Evolutionary conservation across 2,113 vertebrate species (phyloP).

Genomic region (Heterotis niloticus): DNA sequence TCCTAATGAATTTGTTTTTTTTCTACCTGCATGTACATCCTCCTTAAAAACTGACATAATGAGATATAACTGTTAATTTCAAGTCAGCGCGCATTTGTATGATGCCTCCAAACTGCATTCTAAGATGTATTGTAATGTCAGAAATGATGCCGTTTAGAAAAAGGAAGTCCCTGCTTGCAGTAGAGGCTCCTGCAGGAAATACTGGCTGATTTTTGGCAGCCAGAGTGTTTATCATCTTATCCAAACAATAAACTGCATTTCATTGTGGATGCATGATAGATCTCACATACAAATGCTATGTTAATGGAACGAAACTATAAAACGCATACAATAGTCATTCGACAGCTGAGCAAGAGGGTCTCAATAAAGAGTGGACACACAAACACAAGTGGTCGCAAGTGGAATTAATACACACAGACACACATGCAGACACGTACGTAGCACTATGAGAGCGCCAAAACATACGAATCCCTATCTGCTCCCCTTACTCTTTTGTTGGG

Average conservation of each 20-base stretch:
- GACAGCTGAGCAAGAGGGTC: not conserved
- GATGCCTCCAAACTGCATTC: too few species aligned
- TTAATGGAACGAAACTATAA: not conserved
- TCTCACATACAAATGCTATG: not conserved
- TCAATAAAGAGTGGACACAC: not conserved
- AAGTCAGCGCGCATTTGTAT: too few species aligned
- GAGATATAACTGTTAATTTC: too few species aligned
- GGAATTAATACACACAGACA: not conserved
- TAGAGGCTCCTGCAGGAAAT: not conserved
- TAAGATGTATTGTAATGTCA: too few species aligned
- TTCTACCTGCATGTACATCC: too few species aligned
- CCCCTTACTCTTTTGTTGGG: too few species aligned
- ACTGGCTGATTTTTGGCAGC: too few species aligned
- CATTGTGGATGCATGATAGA: not conserved
- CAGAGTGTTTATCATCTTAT: not conserved
- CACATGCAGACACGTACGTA: conserved; percentile 34
- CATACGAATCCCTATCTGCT: too few species aligned
- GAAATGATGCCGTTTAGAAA: not conserved
- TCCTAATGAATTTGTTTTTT: too few species aligned
- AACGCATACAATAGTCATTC: not conserved
- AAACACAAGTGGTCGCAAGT: not conserved
- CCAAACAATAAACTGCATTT: not conserved
- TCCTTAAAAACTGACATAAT: too few species aligned
- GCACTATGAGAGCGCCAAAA: not conserved
- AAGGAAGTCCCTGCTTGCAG: not conserved